Evolutionary conservation across 2,797 vertebrate species (phyloP).

Genomic region (Adrianichthys oophorus): DNA sequence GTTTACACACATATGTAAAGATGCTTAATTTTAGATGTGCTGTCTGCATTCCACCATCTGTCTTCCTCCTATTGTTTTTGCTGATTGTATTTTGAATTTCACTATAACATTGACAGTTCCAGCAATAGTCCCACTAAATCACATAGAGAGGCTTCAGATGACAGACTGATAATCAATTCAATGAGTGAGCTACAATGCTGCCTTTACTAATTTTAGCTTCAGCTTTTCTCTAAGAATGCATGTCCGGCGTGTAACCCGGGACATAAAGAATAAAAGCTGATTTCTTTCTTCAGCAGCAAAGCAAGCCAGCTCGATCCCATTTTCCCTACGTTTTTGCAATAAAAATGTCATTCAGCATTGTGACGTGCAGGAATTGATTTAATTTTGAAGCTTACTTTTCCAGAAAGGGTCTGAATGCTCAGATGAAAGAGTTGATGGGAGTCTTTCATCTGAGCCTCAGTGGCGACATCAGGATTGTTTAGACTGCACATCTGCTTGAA

Average conservation of each 20-base stretch:
- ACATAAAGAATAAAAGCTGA: background rate
- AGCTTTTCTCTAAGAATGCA: background rate
- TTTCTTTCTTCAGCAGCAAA: background rate
- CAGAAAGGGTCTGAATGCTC: conserved; percentile 26
- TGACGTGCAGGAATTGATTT: conserved; percentile 1
- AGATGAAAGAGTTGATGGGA: conserved; percentile 44
- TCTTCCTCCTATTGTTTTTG: conserved; percentile 67
- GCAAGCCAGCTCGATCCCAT: background rate
- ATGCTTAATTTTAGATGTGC: conserved; percentile 26
- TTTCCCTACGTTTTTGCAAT: background rate
- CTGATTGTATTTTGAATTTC: conserved; percentile 62
- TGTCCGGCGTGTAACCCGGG: background rate
- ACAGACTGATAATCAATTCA: conserved; percentile 23
- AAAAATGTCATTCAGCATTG: conserved; percentile 3
- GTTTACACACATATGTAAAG: conserved; percentile 12
- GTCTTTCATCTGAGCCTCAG: conserved; percentile 23
- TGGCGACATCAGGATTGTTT: conserved; percentile 51
- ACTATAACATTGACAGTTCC: conserved; percentile 13
- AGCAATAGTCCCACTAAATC: conserved; percentile 11
- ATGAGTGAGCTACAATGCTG: conserved; percentile 8
- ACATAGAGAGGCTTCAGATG: conserved; percentile 15
- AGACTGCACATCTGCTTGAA: conserved; percentile 48
- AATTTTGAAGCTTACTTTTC: conserved; percentile 36
- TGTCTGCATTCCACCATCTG: conserved; percentile 37
- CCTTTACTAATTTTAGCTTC: background rate